These are phyloP conservation scores for Cataglyphis hispanica DNA, from an alignment of 1,140 invertebrate species.

Conservation along the genomic window DNA sequence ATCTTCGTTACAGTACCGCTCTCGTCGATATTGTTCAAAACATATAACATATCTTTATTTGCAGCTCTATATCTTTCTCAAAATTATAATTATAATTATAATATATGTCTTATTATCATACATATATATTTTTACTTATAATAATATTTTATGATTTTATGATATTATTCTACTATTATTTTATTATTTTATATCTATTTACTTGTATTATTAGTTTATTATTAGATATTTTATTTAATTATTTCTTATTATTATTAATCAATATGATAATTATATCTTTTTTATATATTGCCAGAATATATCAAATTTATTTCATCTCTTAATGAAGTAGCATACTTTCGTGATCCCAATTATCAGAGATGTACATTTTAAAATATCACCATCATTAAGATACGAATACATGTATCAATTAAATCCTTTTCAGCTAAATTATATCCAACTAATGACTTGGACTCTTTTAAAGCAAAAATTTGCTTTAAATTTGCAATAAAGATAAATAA, in stretches of 20 bases:
- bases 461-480: not conserved
- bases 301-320: constrained; percentile 22
- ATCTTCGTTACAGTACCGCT: constrained; percentile 11
- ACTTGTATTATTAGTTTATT: not conserved
- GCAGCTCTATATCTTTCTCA: not conserved
- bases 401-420: constrained; percentile 25
- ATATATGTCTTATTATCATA: not conserved
- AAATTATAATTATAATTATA: constrained; percentile 18
- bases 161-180: not conserved
- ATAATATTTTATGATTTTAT: not conserved
- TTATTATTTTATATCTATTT: not conserved
- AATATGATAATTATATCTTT: not conserved
- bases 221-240: constrained; percentile 44
- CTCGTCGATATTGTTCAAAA: not conserved
- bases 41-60: not conserved
- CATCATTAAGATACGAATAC: not conserved
- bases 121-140: not conserved
- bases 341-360: constrained; percentile 15
- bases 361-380: constrained; percentile 12
- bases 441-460: not conserved
- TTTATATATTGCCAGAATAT: not conserved
- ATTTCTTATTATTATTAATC: constrained; percentile 11
- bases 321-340: constrained; percentile 28
- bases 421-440: not conserved
- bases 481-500: not conserved